Percentiles rank a stretch among this genome's conserved stretches.
Evolutionary conservation across 2,113 vertebrate genomes (phyloP).

Genomic region (Aldabrachelys gigantea): DNA sequence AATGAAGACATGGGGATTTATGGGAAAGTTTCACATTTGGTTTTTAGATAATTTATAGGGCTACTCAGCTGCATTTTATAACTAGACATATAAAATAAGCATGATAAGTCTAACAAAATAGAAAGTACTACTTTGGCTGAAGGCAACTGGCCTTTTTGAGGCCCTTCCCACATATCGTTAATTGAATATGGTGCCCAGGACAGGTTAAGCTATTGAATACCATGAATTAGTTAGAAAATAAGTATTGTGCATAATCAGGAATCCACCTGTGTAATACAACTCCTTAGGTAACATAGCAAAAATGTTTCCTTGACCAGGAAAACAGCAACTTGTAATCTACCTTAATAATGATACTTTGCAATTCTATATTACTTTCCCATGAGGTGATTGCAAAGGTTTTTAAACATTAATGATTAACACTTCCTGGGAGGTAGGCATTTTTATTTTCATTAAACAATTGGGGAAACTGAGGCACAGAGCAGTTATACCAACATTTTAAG

Average conservation of each 20-base stretch:
- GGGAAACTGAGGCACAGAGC: not conserved
- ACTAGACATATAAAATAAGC: not conserved
- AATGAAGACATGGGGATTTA: not conserved
- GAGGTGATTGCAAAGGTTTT: not conserved
- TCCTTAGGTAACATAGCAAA: not conserved
- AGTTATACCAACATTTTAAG: not conserved
- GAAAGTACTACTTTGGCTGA: not conserved
- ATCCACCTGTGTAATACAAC: not conserved
- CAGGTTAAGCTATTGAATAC: not conserved
- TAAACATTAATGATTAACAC: not conserved
- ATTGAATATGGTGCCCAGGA: not conserved
- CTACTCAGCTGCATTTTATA: not conserved
- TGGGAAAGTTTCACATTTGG: not conserved
- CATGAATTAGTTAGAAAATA: not conserved
- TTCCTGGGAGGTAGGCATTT: not conserved
- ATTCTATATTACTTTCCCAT: not conserved
- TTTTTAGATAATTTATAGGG: not conserved
- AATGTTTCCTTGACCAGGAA: not conserved
- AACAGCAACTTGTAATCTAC: not conserved
- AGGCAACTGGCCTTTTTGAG: not conserved
- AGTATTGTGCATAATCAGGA: not conserved
- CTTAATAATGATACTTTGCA: not conserved
- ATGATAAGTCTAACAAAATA: not conserved
- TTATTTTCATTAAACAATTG: not conserved
- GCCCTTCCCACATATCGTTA: not conserved